Percentiles rank a stretch among this genome's conserved stretches.
Evolutionary conservation across 2,888 invertebrate genomes (phyloP).

Genomic region (Amaurobius ferox): DNA sequence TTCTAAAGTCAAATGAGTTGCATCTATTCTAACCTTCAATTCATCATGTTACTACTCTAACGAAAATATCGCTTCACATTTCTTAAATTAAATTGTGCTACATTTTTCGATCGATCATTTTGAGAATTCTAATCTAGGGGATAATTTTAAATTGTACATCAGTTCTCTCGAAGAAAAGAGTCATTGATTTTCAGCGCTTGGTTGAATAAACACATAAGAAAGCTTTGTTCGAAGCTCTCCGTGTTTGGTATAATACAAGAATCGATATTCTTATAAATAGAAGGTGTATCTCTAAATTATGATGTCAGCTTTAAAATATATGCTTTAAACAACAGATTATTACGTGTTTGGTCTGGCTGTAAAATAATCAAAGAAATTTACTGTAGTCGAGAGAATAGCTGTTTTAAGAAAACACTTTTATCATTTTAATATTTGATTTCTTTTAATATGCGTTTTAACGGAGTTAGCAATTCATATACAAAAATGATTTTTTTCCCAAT

Average conservation of each 20-base stretch:
- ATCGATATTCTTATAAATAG: slow-evolving; percentile 42
- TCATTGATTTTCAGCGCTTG: slow-evolving; percentile 41
- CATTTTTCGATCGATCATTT: slow-evolving; percentile 38
- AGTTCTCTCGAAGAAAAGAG: slow-evolving; percentile 21
- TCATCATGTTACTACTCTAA: not conserved
- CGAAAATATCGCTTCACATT: not conserved
- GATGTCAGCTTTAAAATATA: slow-evolving; percentile 33
- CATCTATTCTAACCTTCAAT: not conserved
- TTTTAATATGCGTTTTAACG: too few relatives aligned
- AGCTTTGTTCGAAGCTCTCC: slow-evolving; percentile 16
- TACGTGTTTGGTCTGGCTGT: slow-evolving; percentile 29
- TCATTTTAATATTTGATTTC: too few relatives aligned
- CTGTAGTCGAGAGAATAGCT: too few relatives aligned
- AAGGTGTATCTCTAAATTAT: slow-evolving; percentile 32
- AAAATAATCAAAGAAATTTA: not conserved
- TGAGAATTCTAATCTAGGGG: slow-evolving; percentile 44
- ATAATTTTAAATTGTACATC: slow-evolving; percentile 46
- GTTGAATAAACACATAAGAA: slow-evolving; percentile 45
- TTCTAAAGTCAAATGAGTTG: not conserved
- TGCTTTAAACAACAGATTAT: slow-evolving; percentile 29
- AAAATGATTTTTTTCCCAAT: too few relatives aligned
- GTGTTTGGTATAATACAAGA: slow-evolving; percentile 39
- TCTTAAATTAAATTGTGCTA: slow-evolving; percentile 2
- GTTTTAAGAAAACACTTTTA: too few relatives aligned
- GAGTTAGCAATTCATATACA: too few relatives aligned